phyloP scores from a whole-genome alignment of 2,888 invertebrate species.

The Sphecodes monilicornis region DNA sequence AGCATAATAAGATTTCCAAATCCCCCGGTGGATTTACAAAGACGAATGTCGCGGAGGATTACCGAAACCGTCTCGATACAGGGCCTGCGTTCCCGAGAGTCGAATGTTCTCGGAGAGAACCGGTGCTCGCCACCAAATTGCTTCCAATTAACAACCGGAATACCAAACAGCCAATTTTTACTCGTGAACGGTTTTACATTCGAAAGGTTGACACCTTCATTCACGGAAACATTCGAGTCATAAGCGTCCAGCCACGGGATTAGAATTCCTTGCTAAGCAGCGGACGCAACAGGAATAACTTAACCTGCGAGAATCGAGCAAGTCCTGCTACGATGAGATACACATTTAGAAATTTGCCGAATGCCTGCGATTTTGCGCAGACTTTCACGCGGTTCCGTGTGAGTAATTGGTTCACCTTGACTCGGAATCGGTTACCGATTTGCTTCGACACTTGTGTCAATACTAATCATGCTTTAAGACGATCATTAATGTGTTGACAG shows the following conservation, averaged over 20 bases:
- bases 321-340: not conserved
- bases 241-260: not conserved
- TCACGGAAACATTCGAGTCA: not conserved
- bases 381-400: not conserved
- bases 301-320: not conserved
- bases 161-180: not conserved
- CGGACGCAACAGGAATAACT: slow-evolving; percentile 6
- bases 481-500: not conserved
- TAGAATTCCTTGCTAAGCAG: slow-evolving; percentile 26
- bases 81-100: not conserved
- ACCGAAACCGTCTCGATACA: not conserved
- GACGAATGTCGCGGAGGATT: slow-evolving; percentile 20
- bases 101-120: not conserved
- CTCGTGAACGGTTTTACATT: not conserved
- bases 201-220: slow-evolving; percentile 15
- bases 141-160: slow-evolving; percentile 2
- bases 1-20: slow-evolving; percentile 9
- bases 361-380: not conserved
- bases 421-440: not conserved
- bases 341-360: not conserved
- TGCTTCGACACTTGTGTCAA: not conserved
- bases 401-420: not conserved
- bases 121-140: not conserved
- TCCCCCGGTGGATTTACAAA: not conserved
- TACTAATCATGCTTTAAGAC: not conserved